Conservation (phyloP, 92 coral and sea anemone species). For the Epizoanthus rinbou region DNA sequence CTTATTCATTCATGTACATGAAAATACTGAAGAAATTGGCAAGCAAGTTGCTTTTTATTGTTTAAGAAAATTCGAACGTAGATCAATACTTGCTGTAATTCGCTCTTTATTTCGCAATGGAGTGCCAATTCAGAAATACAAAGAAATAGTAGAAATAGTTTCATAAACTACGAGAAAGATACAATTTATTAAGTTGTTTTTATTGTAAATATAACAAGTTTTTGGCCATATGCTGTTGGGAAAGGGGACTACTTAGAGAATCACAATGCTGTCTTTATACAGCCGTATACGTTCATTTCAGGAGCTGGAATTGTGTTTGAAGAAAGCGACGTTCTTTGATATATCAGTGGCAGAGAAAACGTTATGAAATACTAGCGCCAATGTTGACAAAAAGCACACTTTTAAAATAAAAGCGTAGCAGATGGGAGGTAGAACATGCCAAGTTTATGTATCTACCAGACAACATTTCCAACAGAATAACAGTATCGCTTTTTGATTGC, state of each 20-base stretch:
- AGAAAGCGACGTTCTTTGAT: conserved; percentile 27
- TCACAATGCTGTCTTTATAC: conserved; percentile 1
- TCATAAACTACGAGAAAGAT: not conserved
- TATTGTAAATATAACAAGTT: conserved; percentile 2
- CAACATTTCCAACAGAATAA: conserved; percentile 38
- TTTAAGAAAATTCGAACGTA: too few species aligned
- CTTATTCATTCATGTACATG: too few species aligned
- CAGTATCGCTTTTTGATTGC: conserved; percentile 44
- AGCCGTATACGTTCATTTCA: conserved; percentile 1
- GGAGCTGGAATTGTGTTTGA: conserved; percentile 16
- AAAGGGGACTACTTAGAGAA: not conserved
- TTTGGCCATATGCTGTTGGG: not conserved
- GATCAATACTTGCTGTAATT: too few species aligned
- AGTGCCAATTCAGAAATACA: too few species aligned
- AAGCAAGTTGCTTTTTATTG: too few species aligned
- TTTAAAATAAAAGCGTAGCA: conserved; percentile 40
- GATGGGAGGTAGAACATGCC: conserved; percentile 33
- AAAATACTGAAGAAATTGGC: too few species aligned
- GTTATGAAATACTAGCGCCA: conserved; percentile 32
- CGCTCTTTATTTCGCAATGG: too few species aligned
- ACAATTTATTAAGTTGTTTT: not conserved
- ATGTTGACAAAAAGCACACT: conserved; percentile 42
- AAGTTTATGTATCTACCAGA: conserved; percentile 20
- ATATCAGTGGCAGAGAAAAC: conserved; percentile 33
- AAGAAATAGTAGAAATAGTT: not conserved